Evolutionary conservation across 2,888 invertebrate species (phyloP).

Genomic region (Galeopsomyia nigrocyanea): DNA sequence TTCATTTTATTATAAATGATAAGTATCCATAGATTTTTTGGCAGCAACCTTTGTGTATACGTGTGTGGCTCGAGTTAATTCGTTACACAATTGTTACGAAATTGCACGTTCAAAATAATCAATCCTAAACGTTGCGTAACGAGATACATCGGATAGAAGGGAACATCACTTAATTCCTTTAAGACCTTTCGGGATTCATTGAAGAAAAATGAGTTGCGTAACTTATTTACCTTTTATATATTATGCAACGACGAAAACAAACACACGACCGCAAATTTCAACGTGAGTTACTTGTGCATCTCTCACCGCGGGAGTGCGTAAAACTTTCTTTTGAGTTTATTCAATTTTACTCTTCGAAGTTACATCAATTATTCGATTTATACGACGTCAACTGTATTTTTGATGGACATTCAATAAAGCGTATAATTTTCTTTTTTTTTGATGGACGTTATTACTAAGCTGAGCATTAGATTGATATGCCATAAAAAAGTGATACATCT

Average conservation of each 20-base stretch:
- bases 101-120: slow-evolving; percentile 24
- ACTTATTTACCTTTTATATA: slow-evolving; percentile 10
- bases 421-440: no score
- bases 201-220: slow-evolving; percentile 26
- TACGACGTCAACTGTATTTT: no score
- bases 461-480: no score
- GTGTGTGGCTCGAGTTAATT: neutral
- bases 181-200: neutral
- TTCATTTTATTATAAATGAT: no score
- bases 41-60: no score
- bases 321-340: neutral
- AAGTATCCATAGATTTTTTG: no score
- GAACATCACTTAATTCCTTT: slow-evolving; percentile 21
- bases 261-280: neutral
- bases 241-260: slow-evolving; percentile 28
- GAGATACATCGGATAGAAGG: slow-evolving; percentile 8
- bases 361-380: no score
- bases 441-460: no score
- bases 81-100: neutral
- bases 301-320: neutral
- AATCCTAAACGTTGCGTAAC: slow-evolving; percentile 33
- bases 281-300: no score
- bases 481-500: no score
- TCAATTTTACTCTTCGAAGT: no score
- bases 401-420: no score